These are phyloP conservation scores for Bubo blakistoni DNA, from an alignment of 2,113 vertebrate genomes.

Conservation along the genomic window DNA sequence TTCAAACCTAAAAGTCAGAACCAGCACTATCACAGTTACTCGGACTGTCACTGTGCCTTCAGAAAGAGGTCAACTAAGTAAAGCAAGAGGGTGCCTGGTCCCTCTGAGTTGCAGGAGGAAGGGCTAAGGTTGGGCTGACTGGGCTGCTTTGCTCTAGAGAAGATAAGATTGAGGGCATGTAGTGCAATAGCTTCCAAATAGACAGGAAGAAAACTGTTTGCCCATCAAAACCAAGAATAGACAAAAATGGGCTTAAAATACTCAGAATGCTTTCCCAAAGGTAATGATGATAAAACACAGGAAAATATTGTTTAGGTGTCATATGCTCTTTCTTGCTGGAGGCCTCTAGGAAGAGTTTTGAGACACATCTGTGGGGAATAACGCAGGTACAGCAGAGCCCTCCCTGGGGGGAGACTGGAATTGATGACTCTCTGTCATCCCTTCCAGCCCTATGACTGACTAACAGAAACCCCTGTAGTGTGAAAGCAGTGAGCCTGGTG, in stretches of 20 bases:
- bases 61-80: not conserved
- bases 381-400: not conserved
- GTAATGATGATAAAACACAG: not conserved
- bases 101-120: not conserved
- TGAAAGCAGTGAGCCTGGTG: not conserved
- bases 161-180: not conserved
- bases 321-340: not conserved
- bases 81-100: not conserved
- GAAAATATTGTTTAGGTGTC: not conserved
- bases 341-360: not conserved
- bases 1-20: not conserved
- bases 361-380: not conserved
- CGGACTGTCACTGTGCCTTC: not conserved
- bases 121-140: not conserved
- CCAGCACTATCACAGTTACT: fast-evolving
- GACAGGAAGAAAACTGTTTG: not conserved
- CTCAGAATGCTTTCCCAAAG: not conserved
- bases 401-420: not conserved
- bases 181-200: not conserved
- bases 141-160: not conserved
- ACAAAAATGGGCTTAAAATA: not conserved
- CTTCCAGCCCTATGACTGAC: not conserved
- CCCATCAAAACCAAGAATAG: not conserved
- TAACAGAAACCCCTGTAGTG: not conserved
- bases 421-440: not conserved